phyloP scores from a whole-genome alignment of 2,113 vertebrate species.

The Rynchops niger region DNA sequence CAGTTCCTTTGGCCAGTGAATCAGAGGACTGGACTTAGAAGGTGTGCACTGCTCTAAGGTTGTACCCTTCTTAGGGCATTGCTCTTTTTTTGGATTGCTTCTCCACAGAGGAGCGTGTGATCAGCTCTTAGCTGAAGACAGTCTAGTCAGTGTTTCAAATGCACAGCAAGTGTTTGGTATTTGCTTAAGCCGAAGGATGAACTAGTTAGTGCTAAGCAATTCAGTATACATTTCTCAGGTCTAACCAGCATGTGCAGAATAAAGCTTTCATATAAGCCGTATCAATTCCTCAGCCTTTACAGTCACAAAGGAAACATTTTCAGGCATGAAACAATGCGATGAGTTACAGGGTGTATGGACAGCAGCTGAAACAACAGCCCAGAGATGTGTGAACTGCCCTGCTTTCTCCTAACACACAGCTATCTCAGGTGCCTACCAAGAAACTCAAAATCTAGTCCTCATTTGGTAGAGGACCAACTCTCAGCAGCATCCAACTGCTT shows the following conservation, averaged over 20 bases:
- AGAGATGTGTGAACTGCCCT: not conserved
- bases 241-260: not conserved
- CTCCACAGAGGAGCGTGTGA: not conserved
- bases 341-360: not conserved
- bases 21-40: not conserved
- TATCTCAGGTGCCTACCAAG: not conserved
- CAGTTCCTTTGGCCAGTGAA: not conserved
- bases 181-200: not conserved
- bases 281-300: not conserved
- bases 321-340: not conserved
- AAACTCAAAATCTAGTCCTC: not conserved
- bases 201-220: not conserved
- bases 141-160: not conserved
- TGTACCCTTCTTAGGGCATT: not conserved
- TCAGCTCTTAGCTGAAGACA: not conserved
- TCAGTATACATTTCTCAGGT: not conserved
- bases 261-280: not conserved
- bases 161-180: not conserved
- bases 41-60: not conserved
- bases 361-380: not conserved
- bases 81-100: not conserved
- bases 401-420: rapidly evolving
- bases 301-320: not conserved
- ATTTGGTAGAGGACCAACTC: not conserved
- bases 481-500: not conserved